A percentile compares a stretch with the other conserved stretches of the same genome.
Conservation (phyloP, 2,888 invertebrate species). For the Drosophila imparisetae region DNA sequence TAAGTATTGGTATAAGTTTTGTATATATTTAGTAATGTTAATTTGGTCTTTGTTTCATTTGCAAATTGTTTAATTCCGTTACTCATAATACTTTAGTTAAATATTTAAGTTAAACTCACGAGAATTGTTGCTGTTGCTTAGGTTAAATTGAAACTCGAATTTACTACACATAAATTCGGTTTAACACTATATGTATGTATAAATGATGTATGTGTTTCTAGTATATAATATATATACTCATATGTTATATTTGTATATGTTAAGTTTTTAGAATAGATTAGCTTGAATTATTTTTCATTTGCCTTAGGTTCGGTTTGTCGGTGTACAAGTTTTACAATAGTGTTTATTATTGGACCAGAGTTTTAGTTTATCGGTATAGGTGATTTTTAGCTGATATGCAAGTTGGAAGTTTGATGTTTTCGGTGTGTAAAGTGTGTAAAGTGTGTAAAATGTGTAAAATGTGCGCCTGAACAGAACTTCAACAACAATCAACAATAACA, state of each 20-base stretch:
- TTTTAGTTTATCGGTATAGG: slow-evolving; percentile 14
- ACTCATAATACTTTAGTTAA: slow-evolving; percentile 58
- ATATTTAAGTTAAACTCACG: slow-evolving; percentile 61
- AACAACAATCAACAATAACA: slow-evolving; percentile 69
- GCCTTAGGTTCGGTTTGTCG: slow-evolving; percentile 45
- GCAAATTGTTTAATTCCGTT: slow-evolving; percentile 41
- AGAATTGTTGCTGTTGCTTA: slow-evolving; percentile 76
- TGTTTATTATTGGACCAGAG: slow-evolving; percentile 58
- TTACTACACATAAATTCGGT: slow-evolving; percentile 72
- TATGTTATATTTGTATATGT: slow-evolving; percentile 45
- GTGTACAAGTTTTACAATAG: slow-evolving; percentile 70
- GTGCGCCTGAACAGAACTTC: slow-evolving; percentile 33
- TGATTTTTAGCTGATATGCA: slow-evolving; percentile 33
- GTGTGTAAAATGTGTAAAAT: slow-evolving; percentile 1
- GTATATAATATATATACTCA: slow-evolving; percentile 31
- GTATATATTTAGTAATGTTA: slow-evolving; percentile 57
- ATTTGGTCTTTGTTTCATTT: slow-evolving; percentile 71
- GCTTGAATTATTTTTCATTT: slow-evolving; percentile 10
- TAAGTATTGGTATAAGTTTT: slow-evolving; percentile 45
- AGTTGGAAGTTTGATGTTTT: background rate
- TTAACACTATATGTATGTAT: slow-evolving; percentile 66
- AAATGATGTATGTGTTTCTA: slow-evolving; percentile 33
- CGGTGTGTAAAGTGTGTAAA: slow-evolving; percentile 2
- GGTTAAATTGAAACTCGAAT: slow-evolving; percentile 73
- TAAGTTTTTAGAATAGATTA: slow-evolving; percentile 42